Percentiles rank a stretch among this genome's conserved stretches.
phyloP scores from a whole-genome alignment of 2,113 vertebrate species.

The Nyctibius bracteatus region DNA sequence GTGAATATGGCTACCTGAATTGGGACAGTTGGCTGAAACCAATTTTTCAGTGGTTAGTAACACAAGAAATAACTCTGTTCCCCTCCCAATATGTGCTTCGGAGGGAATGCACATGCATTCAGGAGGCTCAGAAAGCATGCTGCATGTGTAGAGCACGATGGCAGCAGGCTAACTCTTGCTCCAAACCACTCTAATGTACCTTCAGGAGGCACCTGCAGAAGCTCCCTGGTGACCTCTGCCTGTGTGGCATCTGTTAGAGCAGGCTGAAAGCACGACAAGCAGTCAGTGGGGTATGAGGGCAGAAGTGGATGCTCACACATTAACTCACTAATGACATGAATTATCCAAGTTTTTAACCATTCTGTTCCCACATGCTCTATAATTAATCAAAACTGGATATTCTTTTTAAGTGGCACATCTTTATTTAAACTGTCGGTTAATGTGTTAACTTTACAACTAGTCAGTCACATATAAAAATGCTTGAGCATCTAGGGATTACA shows the following conservation, averaged over 20 bases:
- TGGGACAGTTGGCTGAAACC: neutral
- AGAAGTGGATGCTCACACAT: neutral
- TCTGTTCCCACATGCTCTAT: neutral
- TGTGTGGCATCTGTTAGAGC: neutral
- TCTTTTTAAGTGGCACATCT: neutral
- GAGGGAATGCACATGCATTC: neutral
- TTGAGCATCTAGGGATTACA: neutral
- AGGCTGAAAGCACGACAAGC: neutral
- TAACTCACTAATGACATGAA: neutral
- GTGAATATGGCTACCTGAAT: neutral
- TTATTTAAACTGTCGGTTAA: neutral
- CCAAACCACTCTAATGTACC: neutral
- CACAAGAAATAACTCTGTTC: neutral
- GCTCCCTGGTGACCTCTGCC: neutral
- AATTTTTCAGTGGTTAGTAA: neutral
- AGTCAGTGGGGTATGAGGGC: neutral
- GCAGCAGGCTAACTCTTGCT: neutral
- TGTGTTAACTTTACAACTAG: neutral
- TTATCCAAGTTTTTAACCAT: neutral
- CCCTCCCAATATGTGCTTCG: neutral
- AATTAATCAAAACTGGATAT: neutral
- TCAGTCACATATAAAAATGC: neutral
- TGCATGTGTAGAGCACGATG: fast-evolving
- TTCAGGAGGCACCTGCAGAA: neutral
- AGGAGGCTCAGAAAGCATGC: neutral